Percentiles rank a stretch among this genome's conserved stretches.
Conservation (phyloP, 2,113 vertebrate species). For the Nycticryphes semicollaris region DNA sequence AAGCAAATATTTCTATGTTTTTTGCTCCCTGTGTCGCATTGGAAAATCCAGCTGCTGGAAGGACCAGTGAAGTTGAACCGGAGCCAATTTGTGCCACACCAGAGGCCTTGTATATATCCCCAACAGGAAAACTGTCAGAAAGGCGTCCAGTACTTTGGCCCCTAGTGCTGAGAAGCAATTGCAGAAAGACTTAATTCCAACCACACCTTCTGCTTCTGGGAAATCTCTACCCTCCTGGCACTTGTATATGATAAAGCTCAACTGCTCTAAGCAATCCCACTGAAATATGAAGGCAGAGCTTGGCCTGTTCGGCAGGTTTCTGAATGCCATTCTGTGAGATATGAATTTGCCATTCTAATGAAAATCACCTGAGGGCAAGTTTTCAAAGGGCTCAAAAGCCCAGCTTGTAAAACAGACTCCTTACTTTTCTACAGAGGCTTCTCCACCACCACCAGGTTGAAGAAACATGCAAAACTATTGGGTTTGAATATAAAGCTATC, state of each 20-base stretch:
- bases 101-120: neutral
- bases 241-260: neutral
- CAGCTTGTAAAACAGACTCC: neutral
- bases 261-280: conserved; percentile 30
- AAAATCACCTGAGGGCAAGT: conserved; percentile 39
- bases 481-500: neutral
- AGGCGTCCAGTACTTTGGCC: neutral
- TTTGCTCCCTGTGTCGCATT: neutral
- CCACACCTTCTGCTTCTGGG: conserved; percentile 40
- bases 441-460: neutral
- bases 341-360: conserved; percentile 55
- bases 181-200: conserved; percentile 1
- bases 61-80: neutral
- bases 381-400: conserved; percentile 45
- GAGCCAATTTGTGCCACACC: neutral
- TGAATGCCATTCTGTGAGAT: conserved; percentile 39
- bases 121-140: neutral
- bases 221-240: conserved; percentile 21
- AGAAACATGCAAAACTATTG: neutral
- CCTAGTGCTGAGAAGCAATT: neutral
- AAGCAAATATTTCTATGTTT: neutral
- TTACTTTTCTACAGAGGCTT: neutral
- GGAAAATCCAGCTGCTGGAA: neutral
- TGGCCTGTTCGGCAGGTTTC: conserved; percentile 43
- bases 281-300: conserved; percentile 9